Evolutionary conservation across 2,113 vertebrate genomes (phyloP).

Genomic region (Mugil cephalus): DNA sequence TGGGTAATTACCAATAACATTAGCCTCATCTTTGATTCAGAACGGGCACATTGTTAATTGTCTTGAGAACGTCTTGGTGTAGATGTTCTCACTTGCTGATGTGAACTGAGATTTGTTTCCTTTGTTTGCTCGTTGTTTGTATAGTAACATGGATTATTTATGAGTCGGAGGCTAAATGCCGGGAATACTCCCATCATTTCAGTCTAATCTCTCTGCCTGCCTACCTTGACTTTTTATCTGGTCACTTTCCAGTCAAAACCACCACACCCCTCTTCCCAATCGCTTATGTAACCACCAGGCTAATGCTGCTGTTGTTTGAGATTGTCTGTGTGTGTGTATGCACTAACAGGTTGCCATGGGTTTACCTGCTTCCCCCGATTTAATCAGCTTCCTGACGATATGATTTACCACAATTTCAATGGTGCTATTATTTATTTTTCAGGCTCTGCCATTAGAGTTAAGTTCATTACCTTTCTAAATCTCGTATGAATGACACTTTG

Average conservation of each 20-base stretch:
- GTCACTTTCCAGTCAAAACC: constrained; percentile 35
- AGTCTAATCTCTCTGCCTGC: constrained; percentile 43
- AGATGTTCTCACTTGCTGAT: neutral
- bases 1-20: no score
- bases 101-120: constrained; percentile 13
- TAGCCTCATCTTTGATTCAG: no score
- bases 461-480: constrained; percentile 41
- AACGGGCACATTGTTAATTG: no score
- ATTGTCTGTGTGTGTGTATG: neutral
- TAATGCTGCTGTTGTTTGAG: neutral
- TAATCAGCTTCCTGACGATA: constrained; percentile 46
- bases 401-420: constrained; percentile 46
- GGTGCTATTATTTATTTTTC: constrained; percentile 54
- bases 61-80: no score
- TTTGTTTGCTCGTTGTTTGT: neutral
- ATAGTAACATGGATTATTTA: constrained; percentile 48
- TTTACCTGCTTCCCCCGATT: constrained; percentile 34
- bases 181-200: constrained; percentile 46
- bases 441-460: constrained; percentile 26
- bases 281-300: constrained; percentile 17
- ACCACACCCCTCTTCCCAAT: constrained; percentile 25
- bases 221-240: constrained; percentile 21
- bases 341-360: constrained; percentile 17
- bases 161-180: constrained; percentile 56
- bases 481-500: constrained; percentile 34